Conservation (phyloP, 92 coral and sea anemone genomes). For the Porites rus region DNA sequence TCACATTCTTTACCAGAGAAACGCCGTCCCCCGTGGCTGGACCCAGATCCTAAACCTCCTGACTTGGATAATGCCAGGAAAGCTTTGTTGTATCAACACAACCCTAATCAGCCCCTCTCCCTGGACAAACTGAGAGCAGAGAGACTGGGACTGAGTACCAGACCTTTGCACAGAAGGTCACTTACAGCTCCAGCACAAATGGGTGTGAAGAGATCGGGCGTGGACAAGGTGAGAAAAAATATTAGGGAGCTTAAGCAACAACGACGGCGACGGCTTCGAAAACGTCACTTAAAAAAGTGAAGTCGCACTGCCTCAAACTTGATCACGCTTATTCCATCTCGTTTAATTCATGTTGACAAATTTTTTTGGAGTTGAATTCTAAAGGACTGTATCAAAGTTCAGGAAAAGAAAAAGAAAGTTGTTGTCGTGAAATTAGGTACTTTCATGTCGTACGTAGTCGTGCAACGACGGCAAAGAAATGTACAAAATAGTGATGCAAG, state of each 20-base stretch:
- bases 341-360: not conserved
- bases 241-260: not conserved
- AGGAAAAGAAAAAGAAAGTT: no score
- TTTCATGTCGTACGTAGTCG: no score
- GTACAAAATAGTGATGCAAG: no score
- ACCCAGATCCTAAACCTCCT: slow-evolving; percentile 78
- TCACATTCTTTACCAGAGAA: slow-evolving; percentile 51
- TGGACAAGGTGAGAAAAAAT: slow-evolving; percentile 47
- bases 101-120: slow-evolving; percentile 76
- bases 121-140: slow-evolving; percentile 64
- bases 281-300: no score
- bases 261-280: no score
- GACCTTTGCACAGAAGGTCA: slow-evolving; percentile 78
- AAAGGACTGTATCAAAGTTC: no score
- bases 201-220: not conserved
- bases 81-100: slow-evolving; percentile 71
- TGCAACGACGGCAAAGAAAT: no score
- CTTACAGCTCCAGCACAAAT: slow-evolving; percentile 80
- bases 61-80: slow-evolving; percentile 89
- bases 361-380: not conserved
- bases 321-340: not conserved
- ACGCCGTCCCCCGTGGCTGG: slow-evolving; percentile 94
- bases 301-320: no score
- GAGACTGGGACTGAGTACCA: slow-evolving; percentile 83
- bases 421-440: no score